Percentiles rank a stretch among this genome's conserved stretches.
Evolutionary conservation across 2,888 invertebrate species (phyloP).

Genomic region (Spisula subtruncata): DNA sequence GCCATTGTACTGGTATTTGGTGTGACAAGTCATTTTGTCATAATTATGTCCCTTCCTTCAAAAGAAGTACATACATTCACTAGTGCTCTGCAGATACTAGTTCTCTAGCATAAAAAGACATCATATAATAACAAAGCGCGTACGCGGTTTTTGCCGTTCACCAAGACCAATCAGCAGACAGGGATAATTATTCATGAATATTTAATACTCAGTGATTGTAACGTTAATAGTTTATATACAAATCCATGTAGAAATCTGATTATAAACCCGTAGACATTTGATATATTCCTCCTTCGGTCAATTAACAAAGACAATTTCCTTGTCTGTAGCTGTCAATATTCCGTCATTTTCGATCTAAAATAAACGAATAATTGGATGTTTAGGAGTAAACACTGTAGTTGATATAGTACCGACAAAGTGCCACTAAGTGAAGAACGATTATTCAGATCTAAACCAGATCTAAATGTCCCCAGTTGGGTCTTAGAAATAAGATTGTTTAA

Average conservation of each 20-base stretch:
- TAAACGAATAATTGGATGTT: not conserved
- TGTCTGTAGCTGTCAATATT: constrained; percentile 8
- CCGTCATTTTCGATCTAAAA: not conserved
- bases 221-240: not conserved
- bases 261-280: not conserved
- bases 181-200: not conserved
- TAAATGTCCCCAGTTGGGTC: too few relatives aligned
- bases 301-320: not conserved
- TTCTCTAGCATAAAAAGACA: too few relatives aligned
- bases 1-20: too few relatives aligned
- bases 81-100: too few relatives aligned
- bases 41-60: too few relatives aligned
- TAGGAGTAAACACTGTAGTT: not conserved
- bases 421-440: not conserved
- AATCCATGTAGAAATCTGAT: not conserved
- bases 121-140: too few relatives aligned
- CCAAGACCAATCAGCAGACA: not conserved
- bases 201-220: not conserved
- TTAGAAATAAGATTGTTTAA: too few relatives aligned
- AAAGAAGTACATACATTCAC: too few relatives aligned
- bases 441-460: too few relatives aligned
- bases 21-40: too few relatives aligned
- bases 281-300: not conserved
- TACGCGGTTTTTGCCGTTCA: too few relatives aligned
- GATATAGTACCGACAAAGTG: not conserved